Evolutionary conservation across 1,140 invertebrate species (phyloP).

Genomic region (Cydia strobilella): DNA sequence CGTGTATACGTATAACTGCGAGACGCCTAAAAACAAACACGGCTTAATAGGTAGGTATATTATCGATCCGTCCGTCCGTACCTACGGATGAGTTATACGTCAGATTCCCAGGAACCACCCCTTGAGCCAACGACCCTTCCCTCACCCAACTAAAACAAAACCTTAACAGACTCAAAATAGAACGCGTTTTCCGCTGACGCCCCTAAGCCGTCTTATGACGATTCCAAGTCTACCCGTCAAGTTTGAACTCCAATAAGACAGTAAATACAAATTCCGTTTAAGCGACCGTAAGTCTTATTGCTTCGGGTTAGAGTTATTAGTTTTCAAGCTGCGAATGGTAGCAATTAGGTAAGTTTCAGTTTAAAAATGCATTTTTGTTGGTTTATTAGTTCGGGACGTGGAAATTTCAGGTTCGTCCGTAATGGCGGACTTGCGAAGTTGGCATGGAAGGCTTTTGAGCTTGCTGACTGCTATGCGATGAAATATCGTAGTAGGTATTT

Average conservation of each 20-base stretch:
- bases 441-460: conserved; percentile 9
- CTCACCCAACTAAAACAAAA: conserved; percentile 39
- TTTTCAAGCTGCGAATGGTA: conserved; percentile 64
- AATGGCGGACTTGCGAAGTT: conserved; percentile 12
- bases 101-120: conserved; percentile 55
- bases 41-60: conserved; percentile 52
- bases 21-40: conserved; percentile 60
- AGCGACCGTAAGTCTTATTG: conserved; percentile 60
- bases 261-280: conserved; percentile 59
- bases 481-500: conserved; percentile 10
- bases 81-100: conserved; percentile 72
- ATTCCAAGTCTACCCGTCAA: conserved; percentile 62
- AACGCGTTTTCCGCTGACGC: conserved; percentile 52
- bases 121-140: conserved; percentile 59
- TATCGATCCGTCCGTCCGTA: conserved; percentile 69
- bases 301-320: conserved; percentile 41
- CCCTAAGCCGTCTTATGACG: conserved; percentile 60
- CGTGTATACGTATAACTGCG: conserved; percentile 1
- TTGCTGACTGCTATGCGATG: conserved; percentile 14
- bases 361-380: conserved; percentile 59
- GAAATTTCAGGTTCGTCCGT: conserved; percentile 47
- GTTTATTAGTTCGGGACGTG: conserved; percentile 48
- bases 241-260: conserved; percentile 62
- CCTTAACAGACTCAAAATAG: conserved; percentile 46
- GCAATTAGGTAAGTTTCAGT: conserved; percentile 65